A percentile compares a stretch with the other conserved stretches of the same genome.
Evolutionary conservation across 2,888 invertebrate genomes (phyloP).

Genomic region (Pteria penguin): DNA sequence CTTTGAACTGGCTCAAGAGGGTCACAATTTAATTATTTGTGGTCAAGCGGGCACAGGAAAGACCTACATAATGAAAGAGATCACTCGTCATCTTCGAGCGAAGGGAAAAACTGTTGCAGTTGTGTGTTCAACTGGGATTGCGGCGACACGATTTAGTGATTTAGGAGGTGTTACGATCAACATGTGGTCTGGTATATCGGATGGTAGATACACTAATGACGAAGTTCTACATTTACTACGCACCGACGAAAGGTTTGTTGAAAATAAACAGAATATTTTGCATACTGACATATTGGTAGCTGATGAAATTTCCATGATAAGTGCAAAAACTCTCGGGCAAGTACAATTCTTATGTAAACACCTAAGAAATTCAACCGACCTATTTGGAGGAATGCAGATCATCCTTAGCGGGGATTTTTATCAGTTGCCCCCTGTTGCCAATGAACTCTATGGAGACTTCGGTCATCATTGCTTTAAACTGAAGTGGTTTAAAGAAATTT

Average conservation of each 20-base stretch:
- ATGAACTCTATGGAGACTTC: constrained; percentile 29
- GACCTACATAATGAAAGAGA: constrained; percentile 29
- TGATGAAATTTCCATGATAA: constrained; percentile 45
- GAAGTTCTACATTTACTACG: constrained; percentile 32
- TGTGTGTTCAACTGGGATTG: constrained; percentile 45
- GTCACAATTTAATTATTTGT: constrained; percentile 4
- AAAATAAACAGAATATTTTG: constrained; percentile 14
- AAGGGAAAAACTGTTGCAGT: constrained; percentile 39
- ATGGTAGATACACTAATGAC: constrained; percentile 36
- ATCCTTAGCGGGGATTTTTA: constrained; percentile 34
- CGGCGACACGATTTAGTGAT: constrained; percentile 31
- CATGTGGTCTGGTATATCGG: constrained; percentile 38
- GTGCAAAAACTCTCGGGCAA: constrained; percentile 21
- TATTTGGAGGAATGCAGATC: constrained; percentile 33
- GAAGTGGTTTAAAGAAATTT: constrained; percentile 14
- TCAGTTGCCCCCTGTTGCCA: constrained; percentile 16
- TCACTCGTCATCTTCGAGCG: constrained; percentile 7
- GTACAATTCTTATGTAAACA: constrained; percentile 23
- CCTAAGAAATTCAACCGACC: background rate
- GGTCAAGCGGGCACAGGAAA: constrained; percentile 43
- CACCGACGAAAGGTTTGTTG: constrained; percentile 26
- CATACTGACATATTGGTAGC: constrained; percentile 29
- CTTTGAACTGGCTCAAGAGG: background rate
- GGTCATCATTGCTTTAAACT: constrained; percentile 15
- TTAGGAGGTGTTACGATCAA: constrained; percentile 28